phyloP scores from a whole-genome alignment of 2,888 invertebrate genomes.

The Ichneumoninae sp. region DNA sequence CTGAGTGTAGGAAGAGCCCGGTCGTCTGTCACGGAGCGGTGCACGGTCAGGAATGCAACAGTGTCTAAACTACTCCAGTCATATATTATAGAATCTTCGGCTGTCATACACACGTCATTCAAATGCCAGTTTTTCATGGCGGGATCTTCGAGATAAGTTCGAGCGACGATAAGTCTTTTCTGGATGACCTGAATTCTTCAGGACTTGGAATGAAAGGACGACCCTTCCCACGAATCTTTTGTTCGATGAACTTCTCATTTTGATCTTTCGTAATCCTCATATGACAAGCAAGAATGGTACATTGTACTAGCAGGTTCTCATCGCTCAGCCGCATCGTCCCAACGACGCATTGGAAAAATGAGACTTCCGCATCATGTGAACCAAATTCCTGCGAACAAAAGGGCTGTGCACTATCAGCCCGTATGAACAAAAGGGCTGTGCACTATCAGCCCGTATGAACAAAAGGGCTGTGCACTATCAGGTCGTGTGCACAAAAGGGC shows the following conservation, averaged over 20 bases:
- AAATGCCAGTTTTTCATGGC: background rate
- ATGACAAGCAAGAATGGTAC: background rate
- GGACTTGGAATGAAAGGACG: background rate
- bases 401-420: too few species aligned
- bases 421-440: too few species aligned
- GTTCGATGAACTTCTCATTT: background rate
- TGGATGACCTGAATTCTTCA: background rate
- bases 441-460: too few species aligned
- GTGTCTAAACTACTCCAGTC: background rate
- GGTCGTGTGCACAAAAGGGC: too few species aligned
- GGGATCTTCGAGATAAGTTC: background rate
- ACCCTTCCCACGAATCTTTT: constrained; percentile 1
- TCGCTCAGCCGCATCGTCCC: background rate
- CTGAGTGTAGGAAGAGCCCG: background rate
- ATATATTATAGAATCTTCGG: background rate
- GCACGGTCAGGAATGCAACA: background rate
- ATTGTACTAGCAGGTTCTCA: background rate
- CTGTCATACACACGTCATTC: background rate
- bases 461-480: too few species aligned
- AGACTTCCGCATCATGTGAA: background rate
- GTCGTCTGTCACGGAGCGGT: constrained; percentile 6
- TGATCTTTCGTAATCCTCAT: background rate
- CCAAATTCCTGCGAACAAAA: too few species aligned
- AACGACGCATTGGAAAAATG: background rate
- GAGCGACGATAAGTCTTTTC: constrained; percentile 7